Base-by-base conservation (phyloP, 2,113 vertebrate genomes). In the Periophthalmodon schlosseri region DNA sequence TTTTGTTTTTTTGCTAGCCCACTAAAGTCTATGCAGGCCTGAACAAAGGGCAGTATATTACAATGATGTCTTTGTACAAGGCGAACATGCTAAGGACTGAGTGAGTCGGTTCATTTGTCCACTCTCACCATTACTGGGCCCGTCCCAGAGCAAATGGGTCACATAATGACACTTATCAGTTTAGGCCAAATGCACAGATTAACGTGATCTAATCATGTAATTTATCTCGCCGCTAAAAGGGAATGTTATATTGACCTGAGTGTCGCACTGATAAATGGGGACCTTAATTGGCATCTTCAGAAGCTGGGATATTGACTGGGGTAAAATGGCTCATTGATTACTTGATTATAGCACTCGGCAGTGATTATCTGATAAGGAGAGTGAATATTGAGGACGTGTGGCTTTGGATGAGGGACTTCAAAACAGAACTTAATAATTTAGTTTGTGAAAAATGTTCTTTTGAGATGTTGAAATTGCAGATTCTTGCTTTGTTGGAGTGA, bases 271-370 rank as follows among this genome's bases (percentile, higher is more conserved):
- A 84, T 78, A 83, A 84, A 88, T 82, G 71, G 73, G 84, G 80
- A 71, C 72, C 77, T 80, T 75, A 86, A 87, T 76, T 84, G 85
- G 72, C 76, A 88, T 85, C 67, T 84, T 66, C 72, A 70, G 60
- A 72, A 72, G 78, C 75, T 83, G 56, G 50, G 28, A 69, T 81
- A 89, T 78, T 68, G 88, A 86, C 71, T 84, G 47, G 63, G 70
- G 82, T 84, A 82, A 89, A 88, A 82, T 83, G 74, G 72, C 73
- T 65, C 75, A 91, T 90, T 85, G 85, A 90, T 87, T 89, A 72
- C 86, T 86, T 88, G 87, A 90, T 91, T 89, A 88, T 81, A 77
- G 73, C 73, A 70, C 81, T 81, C 75, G 70, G 78, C 76, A 80
- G 77, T 68, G 80, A 84, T 90, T 84, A 80, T 78, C 71, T 83